Conservation (phyloP, 2,797 vertebrate species). For the Sylvilagus floridanus region DNA sequence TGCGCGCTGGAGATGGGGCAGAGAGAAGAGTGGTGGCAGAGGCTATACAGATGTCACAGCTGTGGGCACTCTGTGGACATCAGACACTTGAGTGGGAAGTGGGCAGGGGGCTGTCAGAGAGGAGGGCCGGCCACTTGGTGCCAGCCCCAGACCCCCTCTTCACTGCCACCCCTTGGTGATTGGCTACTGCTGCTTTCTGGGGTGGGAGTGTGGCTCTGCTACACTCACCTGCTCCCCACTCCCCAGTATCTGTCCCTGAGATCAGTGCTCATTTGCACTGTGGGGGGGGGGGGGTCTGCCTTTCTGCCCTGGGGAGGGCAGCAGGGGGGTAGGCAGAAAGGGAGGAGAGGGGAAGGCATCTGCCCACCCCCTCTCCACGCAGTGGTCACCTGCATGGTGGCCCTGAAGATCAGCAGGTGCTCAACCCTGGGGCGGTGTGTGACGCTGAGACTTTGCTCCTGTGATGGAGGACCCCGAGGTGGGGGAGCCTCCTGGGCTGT, state of each 20-base stretch:
- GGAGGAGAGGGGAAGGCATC: background rate
- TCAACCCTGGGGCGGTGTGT: background rate
- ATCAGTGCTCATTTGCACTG: background rate
- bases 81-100: too few relatives aligned
- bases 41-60: background rate
- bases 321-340: background rate
- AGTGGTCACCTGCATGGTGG: background rate
- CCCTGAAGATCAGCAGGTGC: background rate
- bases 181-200: background rate
- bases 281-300: background rate
- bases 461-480: slow-evolving; percentile 1
- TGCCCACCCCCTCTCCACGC: background rate
- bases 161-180: background rate
- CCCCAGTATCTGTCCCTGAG: background rate
- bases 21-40: background rate
- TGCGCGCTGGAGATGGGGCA: background rate
- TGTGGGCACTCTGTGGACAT: background rate
- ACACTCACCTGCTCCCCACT: background rate
- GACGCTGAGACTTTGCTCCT: background rate
- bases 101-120: too few relatives aligned
- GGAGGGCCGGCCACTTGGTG: background rate
- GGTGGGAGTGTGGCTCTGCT: background rate
- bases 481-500: background rate
- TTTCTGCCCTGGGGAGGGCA: background rate
- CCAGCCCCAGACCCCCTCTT: background rate